A percentile compares a stretch with the other conserved stretches of the same genome.
Conservation (phyloP, 2,888 invertebrate genomes). For the Hirtodrosophila duncani region DNA sequence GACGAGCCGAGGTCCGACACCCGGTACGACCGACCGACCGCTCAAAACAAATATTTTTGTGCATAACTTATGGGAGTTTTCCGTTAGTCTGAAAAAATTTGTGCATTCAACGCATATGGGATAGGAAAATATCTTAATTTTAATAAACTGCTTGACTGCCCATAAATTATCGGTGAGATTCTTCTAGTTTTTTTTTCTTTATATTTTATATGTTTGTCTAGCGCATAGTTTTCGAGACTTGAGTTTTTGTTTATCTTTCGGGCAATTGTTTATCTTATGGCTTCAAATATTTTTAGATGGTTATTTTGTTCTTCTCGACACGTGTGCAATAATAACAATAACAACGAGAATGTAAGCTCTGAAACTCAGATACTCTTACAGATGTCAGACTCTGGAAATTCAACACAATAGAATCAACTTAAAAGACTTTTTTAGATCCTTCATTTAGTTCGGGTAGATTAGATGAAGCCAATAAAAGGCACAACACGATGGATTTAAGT, state of each 20-base stretch:
- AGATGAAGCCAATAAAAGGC: no score
- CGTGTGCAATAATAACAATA: no score
- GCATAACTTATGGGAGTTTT: slow-evolving; percentile 54
- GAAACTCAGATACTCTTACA: no score
- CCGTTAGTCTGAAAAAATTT: slow-evolving; percentile 35
- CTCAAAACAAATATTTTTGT: slow-evolving; percentile 31
- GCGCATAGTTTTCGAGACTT: slow-evolving; percentile 33
- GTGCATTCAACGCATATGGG: not conserved
- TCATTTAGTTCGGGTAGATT: no score
- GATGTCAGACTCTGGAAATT: no score
- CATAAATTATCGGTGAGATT: slow-evolving; percentile 26
- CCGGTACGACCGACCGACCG: slow-evolving; percentile 10
- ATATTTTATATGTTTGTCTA: slow-evolving; percentile 18
- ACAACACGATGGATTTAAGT: no score
- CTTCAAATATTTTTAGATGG: slow-evolving; percentile 13
- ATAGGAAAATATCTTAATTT: slow-evolving; percentile 57
- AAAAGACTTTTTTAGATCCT: no score
- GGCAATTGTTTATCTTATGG: slow-evolving; percentile 50
- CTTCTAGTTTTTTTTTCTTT: slow-evolving; percentile 18
- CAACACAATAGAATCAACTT: no score
- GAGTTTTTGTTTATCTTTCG: slow-evolving; percentile 43
- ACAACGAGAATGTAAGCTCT: no score
- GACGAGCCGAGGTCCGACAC: slow-evolving; percentile 16
- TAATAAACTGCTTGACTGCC: slow-evolving; percentile 52
- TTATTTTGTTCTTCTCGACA: not conserved